Evolutionary conservation across 2,797 vertebrate genomes (phyloP).

Genomic region (Darevskia mixta): DNA sequence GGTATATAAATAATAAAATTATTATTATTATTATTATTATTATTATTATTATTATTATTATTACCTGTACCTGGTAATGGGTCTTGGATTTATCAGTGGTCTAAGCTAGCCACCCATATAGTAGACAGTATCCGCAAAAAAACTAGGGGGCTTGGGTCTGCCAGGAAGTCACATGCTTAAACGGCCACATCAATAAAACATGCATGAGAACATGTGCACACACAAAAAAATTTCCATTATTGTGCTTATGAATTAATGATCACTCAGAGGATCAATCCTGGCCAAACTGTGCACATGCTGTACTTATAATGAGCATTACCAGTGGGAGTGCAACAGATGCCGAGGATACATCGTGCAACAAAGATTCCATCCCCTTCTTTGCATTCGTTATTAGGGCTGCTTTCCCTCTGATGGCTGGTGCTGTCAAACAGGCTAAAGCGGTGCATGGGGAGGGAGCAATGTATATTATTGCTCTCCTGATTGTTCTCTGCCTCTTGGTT

Average conservation of each 20-base stretch:
- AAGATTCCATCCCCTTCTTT: neutral
- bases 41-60: too few species aligned
- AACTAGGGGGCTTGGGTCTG: accelerated
- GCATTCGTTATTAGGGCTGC: neutral
- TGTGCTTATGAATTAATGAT: slow-evolving; percentile 49
- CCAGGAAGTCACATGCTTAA: neutral
- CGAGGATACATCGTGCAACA: neutral
- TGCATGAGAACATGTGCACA: neutral
- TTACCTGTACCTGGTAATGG: neutral
- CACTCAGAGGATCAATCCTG: neutral
- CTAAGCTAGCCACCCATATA: too few species aligned
- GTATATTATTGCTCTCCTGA: neutral
- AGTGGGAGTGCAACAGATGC: slow-evolving; percentile 38
- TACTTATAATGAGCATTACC: neutral
- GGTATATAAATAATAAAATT: too few species aligned
- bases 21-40: too few species aligned
- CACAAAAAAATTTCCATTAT: neutral
- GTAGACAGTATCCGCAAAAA: too few species aligned
- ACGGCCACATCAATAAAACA: neutral
- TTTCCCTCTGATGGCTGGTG: slow-evolving; percentile 23
- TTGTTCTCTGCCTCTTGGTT: slow-evolving; percentile 23
- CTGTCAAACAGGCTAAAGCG: accelerated
- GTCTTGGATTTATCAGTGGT: neutral
- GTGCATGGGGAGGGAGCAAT: accelerated
- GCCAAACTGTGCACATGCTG: neutral